Evolutionary conservation across 2,113 vertebrate species (phyloP), one percentile per base, ranked within the genome.

Genomic region (Myotis brandtii): DNA sequence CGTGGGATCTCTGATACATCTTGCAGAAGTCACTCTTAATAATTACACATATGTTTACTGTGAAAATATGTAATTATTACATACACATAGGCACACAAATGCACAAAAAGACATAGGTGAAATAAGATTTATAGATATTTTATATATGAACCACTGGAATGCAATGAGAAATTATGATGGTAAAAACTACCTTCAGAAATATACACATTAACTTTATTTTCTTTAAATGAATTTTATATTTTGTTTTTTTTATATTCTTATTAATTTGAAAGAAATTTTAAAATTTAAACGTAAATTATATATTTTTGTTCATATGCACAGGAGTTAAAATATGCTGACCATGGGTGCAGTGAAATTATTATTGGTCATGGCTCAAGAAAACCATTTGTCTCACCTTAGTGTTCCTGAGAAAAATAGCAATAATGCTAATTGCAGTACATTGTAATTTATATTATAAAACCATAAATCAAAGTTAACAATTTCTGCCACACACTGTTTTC

Each of bases 251-350:
- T 73, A 48, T 73, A 73, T 9, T n/a, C 4, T 69, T 66, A 50
- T 34, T 69, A 81, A 75, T 43, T 50, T 75, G n/a, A 89, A 81
- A 10, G 6, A 4, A 48, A 76, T 46, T 64, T 79, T 54, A 62
- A 62, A 82, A 21, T 69, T 75, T 3, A 64, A 64, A 21, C 52
- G 13, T 64, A 76, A 70, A 72, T 79, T 83, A 72, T 30, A 37
- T 81, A 76, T 85, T 89, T 89, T 86, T 89, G 4, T 32, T 89
- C 12, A 69, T 52, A 69, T 81, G 32, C 7, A 81, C 90, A 81
- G 67, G 11, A 79, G 43, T 77, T 93, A 77, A 91, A 76, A 37
- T 72, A 64, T 64, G 64, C 23, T 77, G 62, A 59, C 8, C 23
- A 13, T 92, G 4, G 20, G 52, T 77, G 1, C 16, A 59, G 3